Base-by-base conservation (phyloP, 2,888 invertebrate species). In the Deroplatys truncata region DNA sequence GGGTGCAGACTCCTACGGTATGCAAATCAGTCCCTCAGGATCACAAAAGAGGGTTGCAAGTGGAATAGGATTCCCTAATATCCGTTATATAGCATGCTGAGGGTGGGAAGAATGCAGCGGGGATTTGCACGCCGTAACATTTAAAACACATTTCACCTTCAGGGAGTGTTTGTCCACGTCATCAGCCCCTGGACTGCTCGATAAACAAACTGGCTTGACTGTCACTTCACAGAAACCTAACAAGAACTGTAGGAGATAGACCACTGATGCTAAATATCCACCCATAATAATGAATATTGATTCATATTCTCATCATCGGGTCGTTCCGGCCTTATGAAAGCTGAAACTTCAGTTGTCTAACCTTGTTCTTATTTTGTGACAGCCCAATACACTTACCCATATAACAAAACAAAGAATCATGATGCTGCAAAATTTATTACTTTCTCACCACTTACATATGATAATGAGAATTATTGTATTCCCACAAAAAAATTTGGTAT, bases 11-110 rank as follows among this genome's bases (percentile, higher is more conserved):
- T 72, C 56, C 56, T 72, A 72, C 85, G 25, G 85, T 85, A 85
- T 85, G 85, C 85, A 85, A 85, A 85, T 85, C 85, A 85, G 43
- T 43, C 56, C 56, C 56, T 25, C 20, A 72, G 49, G 85, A 85
- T 85, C 85, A 85, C 85, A 85, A 49, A 49, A 85, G 85, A 85
- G 85, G 85, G 85, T 43, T 43, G 56, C 56, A 72, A 72, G 56
- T 85, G 85, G 31, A 85, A 84, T 84, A 84, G 84, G 84, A 84
- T 84, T 84, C 84, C 29, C 31, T 84, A 84, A 85, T 85, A 85
- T 85, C 85, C 49, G n/a, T 85, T 85, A 43, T 85, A 85, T 72
- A 72, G 20, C 56, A 72, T 72, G 56, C 56, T 72, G 56, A 72
- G 25, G 56, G 56, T 72, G 25, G 56, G 56, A 72, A 72, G 56